Base-by-base conservation (phyloP, 2,797 vertebrate species). In the Gouania willdenowi region DNA sequence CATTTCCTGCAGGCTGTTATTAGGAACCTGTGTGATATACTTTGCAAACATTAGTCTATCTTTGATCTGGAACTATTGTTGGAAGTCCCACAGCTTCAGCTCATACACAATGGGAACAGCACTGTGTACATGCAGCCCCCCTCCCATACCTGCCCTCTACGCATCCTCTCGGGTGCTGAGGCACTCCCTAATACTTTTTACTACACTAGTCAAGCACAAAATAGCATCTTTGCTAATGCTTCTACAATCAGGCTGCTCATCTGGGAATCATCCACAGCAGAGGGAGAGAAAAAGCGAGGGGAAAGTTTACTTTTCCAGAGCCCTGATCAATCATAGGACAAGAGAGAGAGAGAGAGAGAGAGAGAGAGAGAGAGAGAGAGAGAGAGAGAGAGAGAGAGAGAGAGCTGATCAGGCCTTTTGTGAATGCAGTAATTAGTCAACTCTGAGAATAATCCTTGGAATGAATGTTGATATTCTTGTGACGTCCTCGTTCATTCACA, bases 161-260 rank as follows among this genome's bases (percentile, higher is more conserved):
- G 26, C 23, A 19, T 43, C 35, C 72, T 38, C 48, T 4, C 12
- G 71, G 68, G 58, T 27, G 16, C 32, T 22, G 46, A 43, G 27
- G 44, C 58, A 51, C 52, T 53, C 62, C 56, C 60, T 78, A 83
- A 81, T 78, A 76, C 83, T 75, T 81, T 74, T 66, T 59, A 52
- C 70, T 69, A 58, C 54, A 49, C 54, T 65, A 79, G 57, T 64
- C 59, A 75, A 68, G 74, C 75, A 77, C 69, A 83, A 85, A 86
- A 85, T 69, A 76, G 69, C 72, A 72, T 76, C 43, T 50, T 61
- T 26, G 40, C 58, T 53, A 73, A 71, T 13, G 23, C 65, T 47
- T 22, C 43, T 27, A 46, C 56, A 79, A 74, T 68, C 67, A 51
- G 57, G 24, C 23, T 1, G 23, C 48, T 50, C 73, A 54, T 38